Evolutionary conservation across 1,140 invertebrate genomes (phyloP), one percentile per base, ranked within the genome.

Genomic region (Drosophila tropicalis): DNA sequence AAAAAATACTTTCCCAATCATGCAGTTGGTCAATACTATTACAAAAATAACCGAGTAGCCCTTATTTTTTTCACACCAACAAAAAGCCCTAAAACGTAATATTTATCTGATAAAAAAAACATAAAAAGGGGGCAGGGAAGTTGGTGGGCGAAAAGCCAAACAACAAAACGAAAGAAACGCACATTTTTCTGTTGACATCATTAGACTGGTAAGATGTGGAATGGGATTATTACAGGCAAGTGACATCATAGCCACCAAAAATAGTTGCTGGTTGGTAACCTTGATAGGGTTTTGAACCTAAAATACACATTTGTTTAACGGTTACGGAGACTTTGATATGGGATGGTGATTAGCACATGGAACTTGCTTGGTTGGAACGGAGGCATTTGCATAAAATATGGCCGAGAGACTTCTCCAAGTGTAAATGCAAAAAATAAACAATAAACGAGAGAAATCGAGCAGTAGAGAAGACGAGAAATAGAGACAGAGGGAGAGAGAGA

Each of bases 341-440:
- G 9, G 17, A 9, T 47, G 6, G 17, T 51, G 44, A 51, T 51
- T 51, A 51, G 44, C 44, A 51, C 44, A 51, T 51, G 44, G 17
- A 51, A 51, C 19, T 22, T 51, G 17, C 44, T 62, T 67, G 12
- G 22, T 19, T 44, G 71, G 29, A 62, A 55, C 19, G 29, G 10
- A 25, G 40, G 29, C 72, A 76, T 62, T 71, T 62, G 62, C 74
- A 77, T 77, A 67, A 44, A 76, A 62, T 54, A 66, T 13, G n/a
- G 5, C 17, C 67, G 72, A 77, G 69, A 62, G 67, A 62, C 56
- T 87, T 82, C 79, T 87, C 72, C 70, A 86, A 81, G 75, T 73
- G 78, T 65, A 81, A 86, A 86, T 76, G 58, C 60, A 87, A 76
- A 80, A 83, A 87, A 86, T 86, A 86, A 86, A 87, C 83, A 86